phyloP scores from a whole-genome alignment of 2,797 vertebrate genomes.

The Petrocephalus sullivani region DNA sequence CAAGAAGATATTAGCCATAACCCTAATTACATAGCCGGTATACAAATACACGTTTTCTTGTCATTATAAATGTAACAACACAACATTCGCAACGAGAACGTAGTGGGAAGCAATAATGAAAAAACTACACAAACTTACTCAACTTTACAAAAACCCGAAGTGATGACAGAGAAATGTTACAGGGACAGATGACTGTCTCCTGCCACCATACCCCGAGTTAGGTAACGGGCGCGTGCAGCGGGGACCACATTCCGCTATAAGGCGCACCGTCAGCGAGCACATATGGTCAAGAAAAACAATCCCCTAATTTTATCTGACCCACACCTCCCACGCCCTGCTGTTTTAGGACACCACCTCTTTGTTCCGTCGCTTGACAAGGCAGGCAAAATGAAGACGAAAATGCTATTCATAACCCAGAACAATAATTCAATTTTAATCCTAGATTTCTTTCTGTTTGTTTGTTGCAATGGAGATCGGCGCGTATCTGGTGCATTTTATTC shows the following conservation, averaged over 20 bases:
- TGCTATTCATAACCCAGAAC: not conserved
- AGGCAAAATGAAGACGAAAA: not conserved
- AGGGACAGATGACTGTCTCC: not conserved
- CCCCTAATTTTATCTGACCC: not conserved
- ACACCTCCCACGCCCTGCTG: not conserved
- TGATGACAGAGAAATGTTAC: not conserved
- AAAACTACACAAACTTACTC: not conserved
- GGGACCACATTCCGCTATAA: not conserved
- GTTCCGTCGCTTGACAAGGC: not conserved
- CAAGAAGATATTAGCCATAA: slow-evolving; percentile 3
- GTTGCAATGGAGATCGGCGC: not conserved
- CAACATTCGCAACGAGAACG: not conserved
- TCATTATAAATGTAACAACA: not conserved
- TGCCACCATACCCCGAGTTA: not conserved
- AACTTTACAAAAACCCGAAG: not conserved
- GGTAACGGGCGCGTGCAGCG: not conserved
- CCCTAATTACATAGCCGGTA: slow-evolving; percentile 9
- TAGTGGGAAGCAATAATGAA: not conserved
- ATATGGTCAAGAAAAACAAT: not conserved
- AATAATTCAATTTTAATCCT: not conserved
- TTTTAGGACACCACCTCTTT: not conserved
- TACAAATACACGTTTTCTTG: not conserved
- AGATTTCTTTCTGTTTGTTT: not conserved
- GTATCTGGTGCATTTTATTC: not conserved
- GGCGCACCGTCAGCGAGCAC: slow-evolving; percentile 6